Conservation (phyloP, 2,888 invertebrate genomes). For the Spisula subtruncata region DNA sequence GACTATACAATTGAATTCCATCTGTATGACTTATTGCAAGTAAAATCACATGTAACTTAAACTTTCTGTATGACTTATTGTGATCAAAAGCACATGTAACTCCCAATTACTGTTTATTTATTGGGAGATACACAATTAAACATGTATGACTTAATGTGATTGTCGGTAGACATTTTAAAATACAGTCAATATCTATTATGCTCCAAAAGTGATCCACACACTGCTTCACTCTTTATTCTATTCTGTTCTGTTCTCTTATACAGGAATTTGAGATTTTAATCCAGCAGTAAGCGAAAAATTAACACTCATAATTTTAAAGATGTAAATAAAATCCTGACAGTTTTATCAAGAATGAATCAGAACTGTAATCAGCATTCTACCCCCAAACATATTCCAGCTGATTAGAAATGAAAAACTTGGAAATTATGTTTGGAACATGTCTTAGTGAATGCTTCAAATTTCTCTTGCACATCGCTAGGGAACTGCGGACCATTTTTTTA, state of each 20-base stretch:
- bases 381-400: background rate
- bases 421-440: background rate
- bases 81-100: too few species aligned
- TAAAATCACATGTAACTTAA: too few species aligned
- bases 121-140: too few species aligned
- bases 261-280: background rate
- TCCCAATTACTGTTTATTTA: too few species aligned
- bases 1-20: too few species aligned
- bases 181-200: too few species aligned
- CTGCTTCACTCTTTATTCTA: too few species aligned
- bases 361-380: background rate
- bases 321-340: background rate
- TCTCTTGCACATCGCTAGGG: background rate
- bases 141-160: too few species aligned
- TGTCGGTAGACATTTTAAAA: too few species aligned
- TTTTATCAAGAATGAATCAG: background rate
- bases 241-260: background rate
- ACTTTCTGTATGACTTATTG: too few species aligned
- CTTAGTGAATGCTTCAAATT: background rate
- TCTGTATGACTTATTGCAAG: too few species aligned
- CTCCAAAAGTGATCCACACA: too few species aligned
- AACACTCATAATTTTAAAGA: background rate
- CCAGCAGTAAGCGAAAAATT: background rate
- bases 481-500: background rate
- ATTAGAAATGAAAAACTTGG: background rate